A percentile compares a stretch with the other conserved stretches of the same genome.
Evolutionary conservation across 2,113 vertebrate species (phyloP).

Genomic region (Bos indicus): DNA sequence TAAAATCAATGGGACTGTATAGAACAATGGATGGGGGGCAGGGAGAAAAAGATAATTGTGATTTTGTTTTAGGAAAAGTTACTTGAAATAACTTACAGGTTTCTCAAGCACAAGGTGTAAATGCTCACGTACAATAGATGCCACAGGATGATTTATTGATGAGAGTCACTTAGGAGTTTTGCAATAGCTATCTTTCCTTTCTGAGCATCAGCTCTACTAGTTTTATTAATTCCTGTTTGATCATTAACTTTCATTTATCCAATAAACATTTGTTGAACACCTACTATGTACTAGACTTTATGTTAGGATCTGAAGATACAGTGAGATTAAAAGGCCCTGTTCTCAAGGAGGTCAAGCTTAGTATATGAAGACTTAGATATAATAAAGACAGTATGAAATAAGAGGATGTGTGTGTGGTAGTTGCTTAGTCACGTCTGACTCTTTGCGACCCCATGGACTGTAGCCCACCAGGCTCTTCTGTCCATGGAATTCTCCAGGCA

Average conservation of each 20-base stretch:
- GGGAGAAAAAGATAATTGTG: not conserved
- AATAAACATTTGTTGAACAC: not conserved
- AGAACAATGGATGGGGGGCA: not conserved
- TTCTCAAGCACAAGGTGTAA: not conserved
- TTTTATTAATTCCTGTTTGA: constrained; percentile 2
- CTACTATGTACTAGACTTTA: not conserved
- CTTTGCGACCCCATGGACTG: not conserved
- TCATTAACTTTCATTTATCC: not conserved
- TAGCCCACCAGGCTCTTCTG: not conserved
- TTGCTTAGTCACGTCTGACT: not conserved
- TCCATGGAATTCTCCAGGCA: not conserved
- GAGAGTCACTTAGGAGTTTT: not conserved
- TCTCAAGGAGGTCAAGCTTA: not conserved
- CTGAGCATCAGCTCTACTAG: not conserved
- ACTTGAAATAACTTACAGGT: not conserved
- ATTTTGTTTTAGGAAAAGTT: not conserved
- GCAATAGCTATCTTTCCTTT: not conserved
- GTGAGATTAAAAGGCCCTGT: not conserved
- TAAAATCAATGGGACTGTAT: not conserved
- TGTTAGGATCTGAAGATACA: not conserved
- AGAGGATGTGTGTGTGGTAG: not conserved
- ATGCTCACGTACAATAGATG: not conserved
- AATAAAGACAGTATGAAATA: not conserved
- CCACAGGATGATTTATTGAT: not conserved
- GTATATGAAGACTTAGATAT: not conserved